A percentile compares a stretch with the other conserved stretches of the same genome.
phyloP scores from a whole-genome alignment of 2,888 invertebrate species.

The Aleiodes alternator region DNA sequence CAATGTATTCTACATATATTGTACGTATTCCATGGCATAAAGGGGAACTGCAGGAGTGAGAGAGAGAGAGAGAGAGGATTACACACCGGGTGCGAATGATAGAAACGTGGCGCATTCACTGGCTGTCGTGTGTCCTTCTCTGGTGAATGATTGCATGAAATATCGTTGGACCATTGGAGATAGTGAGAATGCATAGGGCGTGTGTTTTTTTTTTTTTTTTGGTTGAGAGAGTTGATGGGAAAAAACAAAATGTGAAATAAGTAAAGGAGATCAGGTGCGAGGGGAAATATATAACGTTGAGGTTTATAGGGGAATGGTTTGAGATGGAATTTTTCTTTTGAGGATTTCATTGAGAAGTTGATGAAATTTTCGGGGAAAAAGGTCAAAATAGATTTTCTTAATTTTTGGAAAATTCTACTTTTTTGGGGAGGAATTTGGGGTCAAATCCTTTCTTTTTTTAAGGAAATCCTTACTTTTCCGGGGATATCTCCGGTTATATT shows the following conservation, averaged over 20 bases:
- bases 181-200: constrained; percentile 16
- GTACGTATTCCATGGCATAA: background rate
- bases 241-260: background rate
- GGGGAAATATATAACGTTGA: constrained; percentile 12
- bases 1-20: constrained; percentile 27
- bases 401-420: too few species aligned
- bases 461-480: too few species aligned
- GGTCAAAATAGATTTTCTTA: too few species aligned
- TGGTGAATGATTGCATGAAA: constrained; percentile 28
- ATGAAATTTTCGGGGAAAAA: too few species aligned
- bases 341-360: too few species aligned
- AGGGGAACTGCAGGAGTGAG: background rate
- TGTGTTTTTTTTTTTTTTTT: background rate
- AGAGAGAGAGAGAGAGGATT: background rate
- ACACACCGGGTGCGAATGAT: constrained; percentile 40
- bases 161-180: constrained; percentile 16
- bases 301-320: background rate
- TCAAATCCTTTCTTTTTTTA: too few species aligned
- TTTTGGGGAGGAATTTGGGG: too few species aligned
- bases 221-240: background rate
- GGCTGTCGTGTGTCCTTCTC: constrained; percentile 20
- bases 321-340: background rate
- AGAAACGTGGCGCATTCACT: constrained; percentile 25
- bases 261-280: constrained; percentile 15
- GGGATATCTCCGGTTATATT: too few species aligned